Conservation (phyloP, 2,797 vertebrate species). For the Hippoglossus hippoglossus region DNA sequence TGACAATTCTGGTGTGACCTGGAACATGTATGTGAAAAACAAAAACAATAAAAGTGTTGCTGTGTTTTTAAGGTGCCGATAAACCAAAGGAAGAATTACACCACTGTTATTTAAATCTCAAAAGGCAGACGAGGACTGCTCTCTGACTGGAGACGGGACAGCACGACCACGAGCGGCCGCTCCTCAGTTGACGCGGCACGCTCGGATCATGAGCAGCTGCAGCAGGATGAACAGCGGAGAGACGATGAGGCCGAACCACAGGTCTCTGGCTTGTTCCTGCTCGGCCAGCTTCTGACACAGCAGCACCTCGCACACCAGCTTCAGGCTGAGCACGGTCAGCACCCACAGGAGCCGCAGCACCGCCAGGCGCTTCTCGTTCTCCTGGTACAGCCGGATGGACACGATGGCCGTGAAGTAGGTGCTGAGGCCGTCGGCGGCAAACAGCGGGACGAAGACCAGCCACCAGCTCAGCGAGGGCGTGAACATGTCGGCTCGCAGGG, state of each 20-base stretch:
- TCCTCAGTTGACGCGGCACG: slow-evolving; percentile 93
- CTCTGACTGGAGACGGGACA: slow-evolving; percentile 18
- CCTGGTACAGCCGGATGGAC: slow-evolving; percentile 96
- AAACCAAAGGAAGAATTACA: slow-evolving; percentile 28
- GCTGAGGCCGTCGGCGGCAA: slow-evolving; percentile 97
- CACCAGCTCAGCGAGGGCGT: slow-evolving; percentile 89
- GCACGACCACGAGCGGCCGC: not conserved
- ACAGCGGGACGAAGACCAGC: slow-evolving; percentile 93
- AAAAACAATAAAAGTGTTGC: not conserved
- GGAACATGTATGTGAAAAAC: not conserved
- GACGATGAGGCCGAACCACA: slow-evolving; percentile 95
- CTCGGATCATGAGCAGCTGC: slow-evolving; percentile 97
- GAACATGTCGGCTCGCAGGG: slow-evolving; percentile 87
- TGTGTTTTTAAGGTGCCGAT: not conserved
- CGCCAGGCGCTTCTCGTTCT: slow-evolving; percentile 95
- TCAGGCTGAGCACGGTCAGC: slow-evolving; percentile 96
- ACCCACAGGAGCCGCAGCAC: slow-evolving; percentile 98
- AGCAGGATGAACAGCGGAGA: slow-evolving; percentile 96
- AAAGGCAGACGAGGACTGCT: slow-evolving; percentile 45
- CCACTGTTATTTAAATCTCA: slow-evolving; percentile 55
- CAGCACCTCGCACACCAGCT: slow-evolving; percentile 98
- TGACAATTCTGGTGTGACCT: slow-evolving; percentile 5
- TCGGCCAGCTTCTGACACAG: slow-evolving; percentile 97
- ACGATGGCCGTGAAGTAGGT: slow-evolving; percentile 98
- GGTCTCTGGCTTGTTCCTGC: slow-evolving; percentile 87